Conservation (phyloP, 2,797 vertebrate species). For the Tachyglossus aculeatus region DNA sequence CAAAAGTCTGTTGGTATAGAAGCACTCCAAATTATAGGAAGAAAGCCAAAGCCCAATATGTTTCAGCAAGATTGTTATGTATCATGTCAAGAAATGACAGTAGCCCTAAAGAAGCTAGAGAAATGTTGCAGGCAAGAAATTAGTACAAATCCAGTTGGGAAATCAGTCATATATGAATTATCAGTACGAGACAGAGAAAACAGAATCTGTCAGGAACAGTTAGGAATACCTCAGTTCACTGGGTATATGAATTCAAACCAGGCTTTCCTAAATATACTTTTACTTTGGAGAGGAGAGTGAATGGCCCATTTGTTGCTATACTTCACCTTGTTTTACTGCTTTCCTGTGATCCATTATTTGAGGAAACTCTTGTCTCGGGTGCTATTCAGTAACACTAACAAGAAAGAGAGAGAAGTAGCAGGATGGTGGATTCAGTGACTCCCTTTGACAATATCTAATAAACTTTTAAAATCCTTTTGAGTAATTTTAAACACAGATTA, state of each 20-base stretch:
- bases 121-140: constrained; percentile 17
- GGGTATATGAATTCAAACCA: constrained; percentile 26
- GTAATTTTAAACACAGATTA: too few relatives aligned
- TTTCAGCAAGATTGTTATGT: not conserved
- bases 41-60: not conserved
- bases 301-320: too few relatives aligned
- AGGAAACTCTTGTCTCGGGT: too few relatives aligned
- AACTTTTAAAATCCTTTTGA: too few relatives aligned
- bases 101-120: not conserved
- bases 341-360: too few relatives aligned
- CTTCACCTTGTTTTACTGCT: constrained; percentile 58
- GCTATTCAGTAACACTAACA: too few relatives aligned
- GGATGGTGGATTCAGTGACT: too few relatives aligned
- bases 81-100: not conserved
- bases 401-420: too few relatives aligned
- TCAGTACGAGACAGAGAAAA: not conserved
- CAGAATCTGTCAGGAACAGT: not conserved
- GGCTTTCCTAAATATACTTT: constrained; percentile 50
- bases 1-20: too few relatives aligned
- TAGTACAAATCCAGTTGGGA: not conserved
- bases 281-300: constrained; percentile 33
- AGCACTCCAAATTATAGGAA: too few relatives aligned
- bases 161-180: not conserved
- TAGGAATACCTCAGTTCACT: not conserved
- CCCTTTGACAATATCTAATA: too few relatives aligned